Evolutionary conservation across 1,140 invertebrate genomes (phyloP), one percentile per base, ranked within the genome.

Genomic region (honey bee (Apis mellifera)): DNA sequence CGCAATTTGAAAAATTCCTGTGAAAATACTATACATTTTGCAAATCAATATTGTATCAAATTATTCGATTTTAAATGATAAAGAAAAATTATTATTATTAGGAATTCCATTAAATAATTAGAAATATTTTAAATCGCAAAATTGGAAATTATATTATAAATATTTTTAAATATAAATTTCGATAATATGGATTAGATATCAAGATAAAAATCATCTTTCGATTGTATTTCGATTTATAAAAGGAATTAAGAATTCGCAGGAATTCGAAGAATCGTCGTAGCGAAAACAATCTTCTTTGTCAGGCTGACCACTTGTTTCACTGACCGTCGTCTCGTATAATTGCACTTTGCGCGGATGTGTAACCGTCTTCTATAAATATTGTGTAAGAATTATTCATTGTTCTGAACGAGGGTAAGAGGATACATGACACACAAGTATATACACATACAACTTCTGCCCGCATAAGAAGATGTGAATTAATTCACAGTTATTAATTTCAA

Each of bases 371-470:
- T 59, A 57, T 42, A 54, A 72, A 50, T 17, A 72, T 55, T 42
- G 26, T 42, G 26, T 42, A 72, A 72, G 54, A 72, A 72, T 72
- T 72, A 52, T 42, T 54, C 55, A 72, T 72, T 72, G 55, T 72
- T 72, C 70, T 13, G 54, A 72, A 19, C 9, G 9, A 23, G 17
- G 17, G 15, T 55, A 72, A n/a, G 17, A 26, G 13, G 26, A 57
- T 21, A 57, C 32, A 55, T 8, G 32, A n/a, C n/a, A n/a, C n/a
- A n/a, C n/a, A n/a, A 19, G 13, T 15, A 19, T 72, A 26, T n/a
- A 42, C 19, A 23, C 7, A 4, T 48, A 21, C 3, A 48, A 9
- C 9, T 66, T 42, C 4, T 1, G 12, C 13, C 19, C 1, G 11
- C 21, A 2, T 21, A 42, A 8, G 65, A 48, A 48, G 48, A 9